phyloP scores from a whole-genome alignment of 2,113 vertebrate species.

The Montifringilla adamsi region DNA sequence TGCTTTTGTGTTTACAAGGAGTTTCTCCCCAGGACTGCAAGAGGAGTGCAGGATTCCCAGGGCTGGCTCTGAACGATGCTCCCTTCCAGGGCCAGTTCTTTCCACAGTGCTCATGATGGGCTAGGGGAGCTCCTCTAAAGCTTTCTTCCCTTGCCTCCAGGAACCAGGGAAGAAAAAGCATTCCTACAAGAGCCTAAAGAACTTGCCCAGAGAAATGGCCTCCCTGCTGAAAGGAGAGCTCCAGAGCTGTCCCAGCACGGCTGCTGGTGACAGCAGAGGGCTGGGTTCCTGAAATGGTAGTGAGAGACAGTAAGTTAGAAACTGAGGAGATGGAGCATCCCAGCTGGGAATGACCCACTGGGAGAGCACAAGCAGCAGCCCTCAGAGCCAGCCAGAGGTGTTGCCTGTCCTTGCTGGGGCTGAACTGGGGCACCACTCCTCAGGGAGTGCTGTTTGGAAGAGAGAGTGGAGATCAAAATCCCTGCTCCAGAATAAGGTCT shows the following conservation, averaged over 20 bases:
- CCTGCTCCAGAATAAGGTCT: not conserved
- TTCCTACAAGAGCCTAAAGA: not conserved
- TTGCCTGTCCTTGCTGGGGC: not conserved
- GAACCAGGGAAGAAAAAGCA: not conserved
- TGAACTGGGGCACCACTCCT: not conserved
- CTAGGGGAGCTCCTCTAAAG: not conserved
- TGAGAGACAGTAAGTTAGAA: not conserved
- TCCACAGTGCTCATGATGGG: not conserved
- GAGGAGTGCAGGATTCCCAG: not conserved
- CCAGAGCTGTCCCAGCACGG: not conserved
- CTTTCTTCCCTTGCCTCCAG: not conserved
- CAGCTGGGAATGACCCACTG: not conserved
- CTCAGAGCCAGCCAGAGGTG: not conserved
- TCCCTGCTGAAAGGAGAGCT: not conserved
- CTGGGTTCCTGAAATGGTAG: not conserved
- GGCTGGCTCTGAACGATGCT: not conserved
- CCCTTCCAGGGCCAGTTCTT: not conserved
- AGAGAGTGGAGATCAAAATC: not conserved
- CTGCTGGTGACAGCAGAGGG: too few relatives aligned
- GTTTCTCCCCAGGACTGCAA: not conserved
- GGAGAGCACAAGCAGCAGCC: not conserved
- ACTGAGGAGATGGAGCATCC: not conserved
- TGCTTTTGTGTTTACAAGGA: not conserved
- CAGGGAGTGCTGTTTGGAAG: rapidly evolving
- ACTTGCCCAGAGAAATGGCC: not conserved